Conservation (phyloP, 2,888 invertebrate genomes). For the Drosophila colorata region DNA sequence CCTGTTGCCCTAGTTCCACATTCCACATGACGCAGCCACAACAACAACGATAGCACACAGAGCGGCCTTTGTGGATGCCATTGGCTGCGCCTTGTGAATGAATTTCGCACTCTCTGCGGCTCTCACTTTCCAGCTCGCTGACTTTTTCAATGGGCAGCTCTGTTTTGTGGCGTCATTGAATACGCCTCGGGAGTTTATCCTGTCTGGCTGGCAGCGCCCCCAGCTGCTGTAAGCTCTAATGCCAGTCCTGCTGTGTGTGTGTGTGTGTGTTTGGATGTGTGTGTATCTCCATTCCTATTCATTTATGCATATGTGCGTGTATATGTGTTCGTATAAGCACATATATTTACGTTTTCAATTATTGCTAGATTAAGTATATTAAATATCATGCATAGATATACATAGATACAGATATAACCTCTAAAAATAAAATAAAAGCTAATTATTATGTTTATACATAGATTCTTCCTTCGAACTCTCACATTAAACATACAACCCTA, state of each 20-base stretch:
- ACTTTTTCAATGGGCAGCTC: constrained; percentile 54
- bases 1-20: constrained; percentile 75
- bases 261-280: not conserved
- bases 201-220: constrained; percentile 8
- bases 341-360: no score
- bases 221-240: constrained; percentile 23
- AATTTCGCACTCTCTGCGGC: constrained; percentile 46
- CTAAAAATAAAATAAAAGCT: no score
- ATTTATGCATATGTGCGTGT: no score
- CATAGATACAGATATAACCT: no score
- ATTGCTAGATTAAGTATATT: no score
- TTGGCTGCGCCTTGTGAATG: constrained; percentile 73
- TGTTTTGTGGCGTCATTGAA: constrained; percentile 68
- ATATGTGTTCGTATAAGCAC: no score
- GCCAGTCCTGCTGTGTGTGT: constrained; percentile 6
- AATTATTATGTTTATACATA: no score
- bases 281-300: no score
- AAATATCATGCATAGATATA: no score
- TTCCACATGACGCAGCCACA: constrained; percentile 58
- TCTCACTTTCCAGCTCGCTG: constrained; percentile 28
- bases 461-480: no score
- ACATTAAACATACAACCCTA: no score
- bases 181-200: constrained; percentile 52
- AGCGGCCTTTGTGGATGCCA: constrained; percentile 63
- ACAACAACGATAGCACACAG: constrained; percentile 21